Conservation (phyloP, 2,888 invertebrate genomes). For the Caenorhabditis wallacei region DNA sequence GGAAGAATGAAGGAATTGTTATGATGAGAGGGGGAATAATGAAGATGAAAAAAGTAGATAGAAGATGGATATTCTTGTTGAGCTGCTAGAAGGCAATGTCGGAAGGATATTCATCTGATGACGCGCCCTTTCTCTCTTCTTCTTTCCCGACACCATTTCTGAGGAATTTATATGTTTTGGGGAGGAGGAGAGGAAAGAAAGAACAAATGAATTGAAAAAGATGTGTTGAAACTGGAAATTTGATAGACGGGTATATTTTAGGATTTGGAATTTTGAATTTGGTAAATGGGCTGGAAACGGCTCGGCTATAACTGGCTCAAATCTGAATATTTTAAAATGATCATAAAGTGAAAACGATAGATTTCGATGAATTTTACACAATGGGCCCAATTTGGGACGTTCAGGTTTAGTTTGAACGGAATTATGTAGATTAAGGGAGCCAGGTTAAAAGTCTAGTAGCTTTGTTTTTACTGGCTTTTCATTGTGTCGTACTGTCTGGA, state of each 20-base stretch:
- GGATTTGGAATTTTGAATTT: constrained; percentile 4
- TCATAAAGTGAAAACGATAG: too few relatives aligned
- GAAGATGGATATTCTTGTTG: background rate
- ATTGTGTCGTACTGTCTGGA: too few relatives aligned
- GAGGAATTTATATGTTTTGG: constrained; percentile 19
- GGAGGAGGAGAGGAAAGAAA: background rate
- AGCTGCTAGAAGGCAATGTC: constrained; percentile 10
- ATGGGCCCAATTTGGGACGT: too few relatives aligned
- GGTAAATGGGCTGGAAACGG: too few relatives aligned
- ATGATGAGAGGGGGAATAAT: constrained; percentile 6
- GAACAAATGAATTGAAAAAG: background rate
- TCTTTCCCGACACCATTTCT: constrained; percentile 18
- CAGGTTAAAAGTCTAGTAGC: too few relatives aligned
- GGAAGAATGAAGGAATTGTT: constrained; percentile 9
- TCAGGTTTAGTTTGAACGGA: too few relatives aligned
- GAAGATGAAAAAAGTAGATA: constrained; percentile 40
- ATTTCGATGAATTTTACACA: too few relatives aligned
- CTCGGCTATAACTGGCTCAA: too few relatives aligned
- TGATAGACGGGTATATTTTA: background rate
- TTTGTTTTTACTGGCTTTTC: too few relatives aligned
- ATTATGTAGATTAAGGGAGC: too few relatives aligned
- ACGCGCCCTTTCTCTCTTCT: constrained; percentile 28
- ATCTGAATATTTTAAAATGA: too few relatives aligned
- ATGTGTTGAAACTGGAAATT: constrained; percentile 14
- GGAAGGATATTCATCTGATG: constrained; percentile 50